phyloP scores from a whole-genome alignment of 2,888 invertebrate species.

The Aleiodes testaceus region DNA sequence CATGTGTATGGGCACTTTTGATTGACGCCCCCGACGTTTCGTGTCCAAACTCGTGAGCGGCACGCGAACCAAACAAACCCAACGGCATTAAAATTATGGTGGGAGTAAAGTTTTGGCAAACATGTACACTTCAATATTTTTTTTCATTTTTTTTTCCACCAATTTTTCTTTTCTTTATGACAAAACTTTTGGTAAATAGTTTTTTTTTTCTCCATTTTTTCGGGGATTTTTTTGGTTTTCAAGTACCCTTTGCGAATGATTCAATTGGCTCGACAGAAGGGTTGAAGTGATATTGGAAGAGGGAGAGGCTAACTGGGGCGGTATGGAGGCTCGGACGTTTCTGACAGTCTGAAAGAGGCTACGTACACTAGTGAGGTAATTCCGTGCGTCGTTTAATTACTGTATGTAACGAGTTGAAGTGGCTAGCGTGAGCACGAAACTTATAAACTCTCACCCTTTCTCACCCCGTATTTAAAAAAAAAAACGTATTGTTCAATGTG shows the following conservation, averaged over 20 bases:
- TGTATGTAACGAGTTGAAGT: slow-evolving; percentile 72
- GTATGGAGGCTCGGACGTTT: slow-evolving; percentile 54
- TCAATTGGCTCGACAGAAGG: slow-evolving; percentile 12
- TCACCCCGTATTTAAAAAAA: background rate
- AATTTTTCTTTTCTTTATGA: background rate
- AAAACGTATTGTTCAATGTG: slow-evolving; percentile 29
- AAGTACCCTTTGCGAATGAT: slow-evolving; percentile 6
- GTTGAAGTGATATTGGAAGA: slow-evolving; percentile 40
- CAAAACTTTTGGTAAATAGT: background rate
- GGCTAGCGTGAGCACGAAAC: slow-evolving; percentile 69
- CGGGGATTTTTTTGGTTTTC: background rate
- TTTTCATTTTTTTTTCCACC: slow-evolving; percentile 8
- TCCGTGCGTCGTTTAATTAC: slow-evolving; percentile 73
- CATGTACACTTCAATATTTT: slow-evolving; percentile 21
- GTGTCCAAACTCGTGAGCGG: slow-evolving; percentile 63
- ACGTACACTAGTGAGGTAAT: slow-evolving; percentile 55
- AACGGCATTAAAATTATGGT: background rate
- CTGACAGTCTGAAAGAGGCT: slow-evolving; percentile 59
- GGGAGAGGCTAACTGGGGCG: slow-evolving; percentile 26
- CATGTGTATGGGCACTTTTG: slow-evolving; percentile 57
- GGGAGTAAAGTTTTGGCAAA: slow-evolving; percentile 6
- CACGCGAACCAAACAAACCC: slow-evolving; percentile 68
- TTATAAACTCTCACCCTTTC: slow-evolving; percentile 51
- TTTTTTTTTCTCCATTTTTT: background rate
- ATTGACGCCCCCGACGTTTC: slow-evolving; percentile 71